phyloP scores from a whole-genome alignment of 1,140 invertebrate species.

The Trachymyrmex septentrionalis region DNA sequence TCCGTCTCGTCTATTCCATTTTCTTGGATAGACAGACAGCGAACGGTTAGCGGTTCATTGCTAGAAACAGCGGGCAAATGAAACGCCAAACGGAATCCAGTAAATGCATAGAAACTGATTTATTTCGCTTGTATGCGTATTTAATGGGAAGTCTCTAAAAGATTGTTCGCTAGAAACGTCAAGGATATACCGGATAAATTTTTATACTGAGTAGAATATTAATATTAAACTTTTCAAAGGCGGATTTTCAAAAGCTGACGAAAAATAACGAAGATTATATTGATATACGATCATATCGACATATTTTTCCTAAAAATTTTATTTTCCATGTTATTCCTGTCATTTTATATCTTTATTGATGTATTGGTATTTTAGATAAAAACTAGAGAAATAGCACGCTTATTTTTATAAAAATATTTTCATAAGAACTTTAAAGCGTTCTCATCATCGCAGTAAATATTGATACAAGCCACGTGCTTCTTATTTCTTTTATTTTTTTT shows the following conservation, averaged over 20 bases:
- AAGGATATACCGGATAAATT: neutral
- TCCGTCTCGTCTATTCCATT: slow-evolving; percentile 3
- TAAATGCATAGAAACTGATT: neutral
- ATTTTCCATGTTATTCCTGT: slow-evolving; percentile 12
- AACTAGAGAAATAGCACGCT: neutral
- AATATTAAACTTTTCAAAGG: neutral
- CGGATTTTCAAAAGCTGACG: neutral
- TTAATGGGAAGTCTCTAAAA: neutral
- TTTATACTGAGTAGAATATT: neutral
- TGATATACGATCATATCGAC: neutral
- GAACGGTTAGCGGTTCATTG: slow-evolving; percentile 14
- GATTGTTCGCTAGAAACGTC: neutral
- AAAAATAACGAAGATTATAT: slow-evolving; percentile 9
- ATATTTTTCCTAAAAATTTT: slow-evolving; percentile 7
- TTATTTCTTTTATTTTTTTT: neutral
- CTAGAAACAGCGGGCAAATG: neutral
- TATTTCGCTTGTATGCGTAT: neutral
- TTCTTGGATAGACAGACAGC: neutral
- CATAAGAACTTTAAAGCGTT: slow-evolving; percentile 2
- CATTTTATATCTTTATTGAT: slow-evolving; percentile 8
- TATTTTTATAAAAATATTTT: slow-evolving; percentile 26
- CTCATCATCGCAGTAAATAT: slow-evolving; percentile 5
- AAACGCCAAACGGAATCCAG: slow-evolving; percentile 8
- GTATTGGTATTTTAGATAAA: slow-evolving; percentile 3
- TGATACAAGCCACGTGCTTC: neutral